Evolutionary conservation across 1,140 invertebrate genomes (phyloP).

Genomic region (fruit fly (Drosophila melanogaster)): Release_6_plus_ISO1_MT NT_037436.4:18498501-18499000

Average conservation of each 20-base stretch:
- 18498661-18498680: constrained; percentile 12
- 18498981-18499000: constrained; percentile 47
- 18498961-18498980: constrained; percentile 46
- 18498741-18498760: constrained; percentile 31
- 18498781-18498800: constrained; percentile 28
- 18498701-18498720: constrained; percentile 51
- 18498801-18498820: constrained; percentile 29
- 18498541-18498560: constrained; percentile 30
- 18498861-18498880: constrained; percentile 41
- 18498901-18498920: constrained; percentile 41
- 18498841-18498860: constrained; percentile 6
- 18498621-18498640: constrained; percentile 23
- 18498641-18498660: constrained; percentile 49
- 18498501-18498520: constrained; percentile 2
- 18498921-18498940: constrained; percentile 27
- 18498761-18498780: constrained; percentile 17
- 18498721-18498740: constrained; percentile 43
- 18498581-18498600: constrained; percentile 39
- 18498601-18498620: constrained; percentile 58
- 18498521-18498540: constrained; percentile 31
- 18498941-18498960: constrained; percentile 30
- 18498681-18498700: constrained; percentile 5
- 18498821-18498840: constrained; percentile 35
- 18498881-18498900: constrained; percentile 39
- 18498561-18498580: constrained; percentile 71